Evolutionary conservation across 1,140 invertebrate species (phyloP).

Genomic region (Oncopodura yosiiana): DNA sequence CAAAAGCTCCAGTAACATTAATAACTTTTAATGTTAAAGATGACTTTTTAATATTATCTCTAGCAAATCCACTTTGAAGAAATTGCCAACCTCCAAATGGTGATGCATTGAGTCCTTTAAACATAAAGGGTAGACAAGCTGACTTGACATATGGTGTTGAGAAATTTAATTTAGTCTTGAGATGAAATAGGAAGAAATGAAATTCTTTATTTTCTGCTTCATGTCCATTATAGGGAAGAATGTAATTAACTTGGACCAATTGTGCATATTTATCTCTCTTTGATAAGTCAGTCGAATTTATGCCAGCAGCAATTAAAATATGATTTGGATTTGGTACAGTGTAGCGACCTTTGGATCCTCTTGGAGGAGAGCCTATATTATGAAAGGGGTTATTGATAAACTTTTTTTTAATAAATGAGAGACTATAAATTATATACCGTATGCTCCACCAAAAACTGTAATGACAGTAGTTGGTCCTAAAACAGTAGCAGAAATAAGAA

Average conservation of each 20-base stretch:
- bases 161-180: constrained; percentile 26
- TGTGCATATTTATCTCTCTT: constrained; percentile 9
- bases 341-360: not conserved
- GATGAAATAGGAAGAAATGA: constrained; percentile 22
- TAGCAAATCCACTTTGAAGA: constrained; percentile 4
- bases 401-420: too few relatives aligned
- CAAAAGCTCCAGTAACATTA: not conserved
- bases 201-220: constrained; percentile 16
- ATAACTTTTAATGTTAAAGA: not conserved
- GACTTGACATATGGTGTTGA: constrained; percentile 15
- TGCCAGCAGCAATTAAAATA: constrained; percentile 5
- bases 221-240: constrained; percentile 14
- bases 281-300: constrained; percentile 5
- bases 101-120: not conserved
- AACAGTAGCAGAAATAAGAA: constrained; percentile 11
- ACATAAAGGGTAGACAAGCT: constrained; percentile 11
- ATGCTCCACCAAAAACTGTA: constrained; percentile 10
- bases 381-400: not conserved
- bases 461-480: constrained; percentile 20
- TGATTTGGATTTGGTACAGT: not conserved
- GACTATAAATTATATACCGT: too few relatives aligned
- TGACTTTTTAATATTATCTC: not conserved
- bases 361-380: not conserved
- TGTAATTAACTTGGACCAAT: constrained; percentile 10
- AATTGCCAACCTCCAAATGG: not conserved